Conservation (phyloP, 2,797 vertebrate species). For the Danionella dracula region DNA sequence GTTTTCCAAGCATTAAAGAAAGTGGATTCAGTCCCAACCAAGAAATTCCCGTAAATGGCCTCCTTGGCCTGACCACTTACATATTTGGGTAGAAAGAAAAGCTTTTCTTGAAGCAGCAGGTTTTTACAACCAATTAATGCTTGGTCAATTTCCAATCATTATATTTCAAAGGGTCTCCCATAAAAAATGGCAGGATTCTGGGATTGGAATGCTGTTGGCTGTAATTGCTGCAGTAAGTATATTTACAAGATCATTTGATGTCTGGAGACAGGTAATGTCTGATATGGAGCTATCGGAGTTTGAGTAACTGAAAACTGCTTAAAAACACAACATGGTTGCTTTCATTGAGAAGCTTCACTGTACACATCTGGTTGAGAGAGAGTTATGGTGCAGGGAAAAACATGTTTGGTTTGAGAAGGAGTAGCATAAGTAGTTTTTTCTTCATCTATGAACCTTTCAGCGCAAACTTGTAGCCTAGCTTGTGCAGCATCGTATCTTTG, state of each 20-base stretch:
- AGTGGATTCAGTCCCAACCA: conserved; percentile 31
- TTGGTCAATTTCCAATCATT: conserved; percentile 34
- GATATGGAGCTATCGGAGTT: neutral
- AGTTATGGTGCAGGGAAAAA: too few species aligned
- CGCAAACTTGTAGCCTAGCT: neutral
- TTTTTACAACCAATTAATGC: conserved; percentile 38
- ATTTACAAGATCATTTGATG: conserved; percentile 22
- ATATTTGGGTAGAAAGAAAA: too few species aligned
- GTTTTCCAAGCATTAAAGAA: too few species aligned
- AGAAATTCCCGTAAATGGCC: conserved; percentile 31
- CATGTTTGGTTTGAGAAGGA: neutral
- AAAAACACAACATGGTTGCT: too few species aligned
- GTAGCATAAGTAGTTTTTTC: neutral
- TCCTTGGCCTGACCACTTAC: conserved; percentile 19
- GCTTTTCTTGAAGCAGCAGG: conserved; percentile 32
- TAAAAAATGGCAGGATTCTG: conserved; percentile 24
- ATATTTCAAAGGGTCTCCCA: conserved; percentile 4
- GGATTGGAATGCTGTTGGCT: conserved; percentile 19
- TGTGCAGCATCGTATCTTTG: too few species aligned
- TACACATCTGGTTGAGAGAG: too few species aligned
- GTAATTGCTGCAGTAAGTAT: conserved; percentile 11
- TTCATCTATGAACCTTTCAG: neutral
- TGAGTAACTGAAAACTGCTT: too few species aligned
- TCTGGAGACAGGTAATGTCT: too few species aligned
- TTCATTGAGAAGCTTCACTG: neutral